phyloP scores from a whole-genome alignment of 1,140 invertebrate species.

The Hyphantria cunea region DNA sequence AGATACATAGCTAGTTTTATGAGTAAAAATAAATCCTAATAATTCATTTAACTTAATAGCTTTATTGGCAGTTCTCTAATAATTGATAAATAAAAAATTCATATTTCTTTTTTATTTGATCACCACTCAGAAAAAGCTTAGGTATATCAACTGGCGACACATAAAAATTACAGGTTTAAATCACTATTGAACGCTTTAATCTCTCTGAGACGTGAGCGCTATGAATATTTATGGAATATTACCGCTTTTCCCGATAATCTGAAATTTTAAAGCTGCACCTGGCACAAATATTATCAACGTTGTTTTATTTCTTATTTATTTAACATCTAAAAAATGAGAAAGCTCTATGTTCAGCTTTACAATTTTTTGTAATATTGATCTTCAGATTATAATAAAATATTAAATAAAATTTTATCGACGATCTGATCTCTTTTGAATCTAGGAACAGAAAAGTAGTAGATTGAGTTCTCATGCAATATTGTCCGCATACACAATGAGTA shows the following conservation, averaged over 20 bases:
- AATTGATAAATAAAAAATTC: background rate
- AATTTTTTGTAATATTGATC: too few relatives aligned
- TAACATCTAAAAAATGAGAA: too few relatives aligned
- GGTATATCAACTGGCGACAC: background rate
- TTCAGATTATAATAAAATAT: too few relatives aligned
- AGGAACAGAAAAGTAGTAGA: too few relatives aligned
- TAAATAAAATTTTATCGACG: background rate
- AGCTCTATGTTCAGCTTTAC: too few relatives aligned
- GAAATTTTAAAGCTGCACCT: too few relatives aligned
- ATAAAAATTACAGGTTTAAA: constrained; percentile 6
- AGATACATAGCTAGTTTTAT: too few relatives aligned
- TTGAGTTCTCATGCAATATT: too few relatives aligned
- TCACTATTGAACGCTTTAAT: constrained; percentile 17
- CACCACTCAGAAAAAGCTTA: background rate
- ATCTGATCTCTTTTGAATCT: too few relatives aligned
- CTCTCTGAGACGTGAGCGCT: constrained; percentile 1
- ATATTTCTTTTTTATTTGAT: background rate
- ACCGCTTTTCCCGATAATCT: constrained; percentile 3
- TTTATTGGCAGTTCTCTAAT: background rate
- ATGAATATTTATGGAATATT: constrained; percentile 29
- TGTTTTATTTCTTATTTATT: too few relatives aligned
- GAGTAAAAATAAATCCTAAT: background rate
- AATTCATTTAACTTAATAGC: background rate
- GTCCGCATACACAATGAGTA: too few relatives aligned
- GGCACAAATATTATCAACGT: too few relatives aligned